Percentiles rank a stretch among this genome's conserved stretches.
These are phyloP conservation scores for Semnornis frantzii DNA, from an alignment of 2,113 vertebrate genomes.

Conservation along the genomic window DNA sequence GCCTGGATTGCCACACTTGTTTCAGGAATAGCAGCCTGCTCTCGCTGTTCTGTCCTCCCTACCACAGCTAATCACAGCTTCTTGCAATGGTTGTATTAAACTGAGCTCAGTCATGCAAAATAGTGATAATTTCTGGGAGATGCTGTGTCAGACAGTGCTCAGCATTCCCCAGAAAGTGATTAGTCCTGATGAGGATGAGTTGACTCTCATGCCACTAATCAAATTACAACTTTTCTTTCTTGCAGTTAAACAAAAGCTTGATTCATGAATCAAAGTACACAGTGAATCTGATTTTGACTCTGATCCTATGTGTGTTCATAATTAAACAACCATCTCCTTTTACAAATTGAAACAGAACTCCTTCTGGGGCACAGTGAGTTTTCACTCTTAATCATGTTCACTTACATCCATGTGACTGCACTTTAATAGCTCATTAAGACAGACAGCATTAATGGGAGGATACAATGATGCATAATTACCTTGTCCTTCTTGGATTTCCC, in stretches of 20 bases:
- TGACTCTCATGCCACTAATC: constrained; percentile 6
- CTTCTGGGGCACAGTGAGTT: not conserved
- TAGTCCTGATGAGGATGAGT: not conserved
- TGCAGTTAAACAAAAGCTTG: not conserved
- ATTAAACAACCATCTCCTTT: constrained; percentile 16
- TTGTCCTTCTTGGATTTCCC: not conserved
- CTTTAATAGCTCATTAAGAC: constrained; percentile 7
- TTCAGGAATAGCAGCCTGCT: not conserved
- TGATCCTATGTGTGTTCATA: not conserved
- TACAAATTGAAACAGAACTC: not conserved
- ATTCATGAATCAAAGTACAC: constrained; percentile 41
- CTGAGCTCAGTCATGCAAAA: not conserved
- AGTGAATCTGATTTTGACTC: constrained; percentile 19
- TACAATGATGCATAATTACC: not conserved
- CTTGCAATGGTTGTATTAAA: not conserved
- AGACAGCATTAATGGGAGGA: not conserved
- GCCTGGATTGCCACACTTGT: not conserved
- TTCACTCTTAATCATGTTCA: constrained; percentile 13
- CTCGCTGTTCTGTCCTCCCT: not conserved
- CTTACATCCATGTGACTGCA: not conserved
- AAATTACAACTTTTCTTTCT: constrained; percentile 18
- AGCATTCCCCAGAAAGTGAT: not conserved
- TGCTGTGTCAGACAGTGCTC: not conserved
- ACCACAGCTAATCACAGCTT: not conserved
- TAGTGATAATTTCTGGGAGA: constrained; percentile 39